Base-by-base conservation (phyloP, 2,797 vertebrate species). In the Aplochiton taeniatus region DNA sequence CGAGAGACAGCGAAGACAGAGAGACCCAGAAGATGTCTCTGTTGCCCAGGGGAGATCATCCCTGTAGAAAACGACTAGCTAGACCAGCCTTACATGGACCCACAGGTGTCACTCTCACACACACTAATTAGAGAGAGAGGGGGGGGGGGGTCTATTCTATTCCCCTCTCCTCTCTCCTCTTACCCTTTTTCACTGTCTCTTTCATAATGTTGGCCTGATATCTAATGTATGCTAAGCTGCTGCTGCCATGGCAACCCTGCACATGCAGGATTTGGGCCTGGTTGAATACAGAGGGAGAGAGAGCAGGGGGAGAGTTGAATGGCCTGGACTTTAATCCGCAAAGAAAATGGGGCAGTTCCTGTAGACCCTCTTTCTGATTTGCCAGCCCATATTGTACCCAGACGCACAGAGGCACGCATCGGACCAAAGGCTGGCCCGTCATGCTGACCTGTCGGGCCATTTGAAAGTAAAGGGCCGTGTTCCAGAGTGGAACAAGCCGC, bases 151-250 rank as follows among this genome's bases (percentile, higher is more conserved):
- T 64, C 44, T 6, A 8, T 46, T 46, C 43, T 19, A 11, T 13
- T 8, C 4, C 46, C 1, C 14, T 58, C 49, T 19, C 43, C 41
- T 44, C 45, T 46, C n/a, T n/a, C 1, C 70, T 78, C 49, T 53
- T 14, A 64, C 46, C 12, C 73, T 63, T 68, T 80, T 70, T 65
- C 58, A 64, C 61, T 70, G 72, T 65, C 50, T 57, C 58, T 52
- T 62, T 73, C 78, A 80, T 81, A 81, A 88, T 67, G 73, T 83
- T 84, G 81, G 85, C 79, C 84, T 50, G 73, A 85, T 84, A 78
- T 90, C 83, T 91, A 90, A 92, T 91, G 79, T 91, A 93, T 92
- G 90, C 91, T 90, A 91, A 92, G 83, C 89, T 86, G 74, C 83
- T 84, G 91, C 90, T 92, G 88, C 90, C 89, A 93, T 91, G 90